A percentile compares a stretch with the other conserved stretches of the same genome.
Evolutionary conservation across 2,797 vertebrate genomes (phyloP).

Genomic region (Erpetoichthys calabaricus): DNA sequence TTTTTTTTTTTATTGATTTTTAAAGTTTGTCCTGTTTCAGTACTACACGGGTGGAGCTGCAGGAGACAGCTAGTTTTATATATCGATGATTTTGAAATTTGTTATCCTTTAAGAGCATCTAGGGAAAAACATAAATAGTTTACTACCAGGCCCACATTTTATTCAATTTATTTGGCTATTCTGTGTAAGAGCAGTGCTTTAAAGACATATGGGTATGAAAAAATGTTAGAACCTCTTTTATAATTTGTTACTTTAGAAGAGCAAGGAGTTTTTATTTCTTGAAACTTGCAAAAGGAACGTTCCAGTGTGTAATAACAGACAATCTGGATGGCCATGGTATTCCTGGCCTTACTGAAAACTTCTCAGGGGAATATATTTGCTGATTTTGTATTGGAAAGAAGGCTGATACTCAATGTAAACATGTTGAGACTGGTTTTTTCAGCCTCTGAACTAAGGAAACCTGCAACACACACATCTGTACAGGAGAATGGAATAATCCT

Average conservation of each 20-base stretch:
- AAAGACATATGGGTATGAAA: slow-evolving; percentile 12
- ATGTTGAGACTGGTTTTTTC: neutral
- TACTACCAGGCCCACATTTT: too few species aligned
- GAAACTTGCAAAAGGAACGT: slow-evolving; percentile 6
- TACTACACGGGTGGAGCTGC: neutral
- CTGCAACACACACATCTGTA: slow-evolving; percentile 6
- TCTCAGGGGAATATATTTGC: slow-evolving; percentile 11
- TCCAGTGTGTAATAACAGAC: slow-evolving; percentile 8
- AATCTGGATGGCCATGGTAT: slow-evolving; percentile 12
- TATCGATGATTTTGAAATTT: too few species aligned
- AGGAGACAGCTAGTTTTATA: slow-evolving; percentile 4
- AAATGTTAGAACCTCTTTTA: slow-evolving; percentile 11
- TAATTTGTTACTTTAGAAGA: slow-evolving; percentile 8
- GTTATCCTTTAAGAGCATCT: too few species aligned
- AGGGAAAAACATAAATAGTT: too few species aligned
- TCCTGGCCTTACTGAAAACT: slow-evolving; percentile 17
- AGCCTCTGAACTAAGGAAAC: neutral
- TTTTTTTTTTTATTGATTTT: too few species aligned
- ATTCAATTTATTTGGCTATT: too few species aligned
- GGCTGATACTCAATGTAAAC: slow-evolving; percentile 12
- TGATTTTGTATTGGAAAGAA: slow-evolving; percentile 13
- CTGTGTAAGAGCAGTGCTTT: neutral
- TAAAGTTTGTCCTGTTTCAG: too few species aligned
- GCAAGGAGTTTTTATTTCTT: slow-evolving; percentile 9
- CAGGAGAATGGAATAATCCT: slow-evolving; percentile 1